Base-by-base conservation (phyloP, 2,113 vertebrate species). In the Leucosticte australis region DNA sequence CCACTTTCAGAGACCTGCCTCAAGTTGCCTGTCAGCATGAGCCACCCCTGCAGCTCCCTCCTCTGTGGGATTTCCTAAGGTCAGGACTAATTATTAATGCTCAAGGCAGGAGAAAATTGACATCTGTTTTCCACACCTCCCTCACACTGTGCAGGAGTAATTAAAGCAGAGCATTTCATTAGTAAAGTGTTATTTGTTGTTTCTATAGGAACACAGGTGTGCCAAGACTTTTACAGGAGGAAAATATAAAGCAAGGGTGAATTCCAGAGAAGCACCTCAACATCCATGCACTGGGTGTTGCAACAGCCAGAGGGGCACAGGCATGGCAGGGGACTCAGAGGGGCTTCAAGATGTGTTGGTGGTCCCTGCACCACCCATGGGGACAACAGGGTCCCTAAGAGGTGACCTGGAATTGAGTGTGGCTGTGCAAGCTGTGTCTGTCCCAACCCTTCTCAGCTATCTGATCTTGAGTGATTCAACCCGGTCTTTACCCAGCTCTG, bases 41-140 rank as follows among this genome's bases (percentile, higher is more conserved):
- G 87, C 90, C 63, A 10, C 28, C 53, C 57, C 83, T 56, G 89
- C 86, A 94, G 77, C 81, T 90, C 89, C 83, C 76, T 91, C 83
- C 76, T 23, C 33, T 0, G 2, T 53, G 31, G 0, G 64, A 79
- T 81, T 91, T 39, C 89, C 26, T 83, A 27, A 94, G 91, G 92
- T 76, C 49, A 26, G 50, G 49, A 9, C 44, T 89, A 56, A 78
- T 89, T 75, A 74, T 59, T 70, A 63, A 31, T 64, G 87, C 90
- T 76, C 22, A 27, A 56, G 88, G 94, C 94, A 62, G 83, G 87
- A 80, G 49, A 69, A 75, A 70, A 39, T 30, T 42, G 15, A 26
- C 80, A 49, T 35, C 52, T 73, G 11, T 42, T 83, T 85, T 96
- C 67, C 88, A 70, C 90, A 85, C 85, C 79, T 88, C 49, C 57